phyloP scores from a whole-genome alignment of 1,140 invertebrate species.

The Formica exsecta region DNA sequence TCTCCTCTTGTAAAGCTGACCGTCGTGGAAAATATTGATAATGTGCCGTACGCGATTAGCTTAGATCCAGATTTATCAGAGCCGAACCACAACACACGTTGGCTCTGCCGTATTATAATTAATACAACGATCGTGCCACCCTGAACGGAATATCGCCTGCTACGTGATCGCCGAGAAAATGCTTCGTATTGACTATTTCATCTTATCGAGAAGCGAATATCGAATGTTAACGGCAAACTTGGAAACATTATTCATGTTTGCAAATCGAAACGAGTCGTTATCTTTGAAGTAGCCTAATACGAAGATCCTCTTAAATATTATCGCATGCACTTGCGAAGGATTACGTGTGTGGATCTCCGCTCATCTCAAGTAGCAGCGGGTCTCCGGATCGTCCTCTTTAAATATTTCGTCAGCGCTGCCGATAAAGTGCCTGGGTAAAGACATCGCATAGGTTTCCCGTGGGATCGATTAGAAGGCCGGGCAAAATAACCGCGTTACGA shows the following conservation, averaged over 20 bases:
- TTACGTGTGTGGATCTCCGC: conserved; percentile 29
- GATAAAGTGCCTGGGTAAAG: neutral
- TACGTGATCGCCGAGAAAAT: neutral
- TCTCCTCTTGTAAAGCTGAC: neutral
- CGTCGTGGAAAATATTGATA: conserved; percentile 29
- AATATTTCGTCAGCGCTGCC: conserved; percentile 38
- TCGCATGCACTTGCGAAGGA: neutral
- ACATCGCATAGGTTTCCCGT: conserved; percentile 13
- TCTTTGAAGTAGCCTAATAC: neutral
- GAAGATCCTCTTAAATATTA: neutral
- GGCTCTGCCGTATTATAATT: neutral
- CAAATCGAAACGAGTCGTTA: neutral
- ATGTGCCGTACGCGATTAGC: conserved; percentile 1
- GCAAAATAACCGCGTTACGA: neutral
- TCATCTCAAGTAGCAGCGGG: neutral
- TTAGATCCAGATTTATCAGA: conserved; percentile 23
- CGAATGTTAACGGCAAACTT: neutral
- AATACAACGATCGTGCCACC: conserved; percentile 3
- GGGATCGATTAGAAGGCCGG: conserved; percentile 9
- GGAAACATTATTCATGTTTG: neutral
- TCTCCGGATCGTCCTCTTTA: conserved; percentile 38
- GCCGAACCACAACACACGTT: neutral
- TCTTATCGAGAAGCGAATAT: neutral
- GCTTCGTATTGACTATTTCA: neutral
- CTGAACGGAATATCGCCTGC: neutral